Conservation (phyloP, 2,113 vertebrate species). For the Passerina amoena region DNA sequence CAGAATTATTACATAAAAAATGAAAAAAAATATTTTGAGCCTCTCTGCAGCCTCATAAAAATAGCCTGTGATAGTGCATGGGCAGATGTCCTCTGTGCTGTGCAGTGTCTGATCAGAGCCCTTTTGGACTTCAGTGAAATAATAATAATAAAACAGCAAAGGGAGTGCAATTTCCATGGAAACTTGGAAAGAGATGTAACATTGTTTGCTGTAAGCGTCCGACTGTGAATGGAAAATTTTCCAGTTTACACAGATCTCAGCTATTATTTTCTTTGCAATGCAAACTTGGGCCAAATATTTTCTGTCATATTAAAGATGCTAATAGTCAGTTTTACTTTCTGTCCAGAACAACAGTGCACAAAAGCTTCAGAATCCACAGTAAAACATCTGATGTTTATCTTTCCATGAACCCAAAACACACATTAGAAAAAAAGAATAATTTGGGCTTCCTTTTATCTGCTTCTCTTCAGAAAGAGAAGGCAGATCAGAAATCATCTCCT, state of each 20-base stretch:
- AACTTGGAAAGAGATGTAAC: slow-evolving; percentile 47
- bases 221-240: slow-evolving; percentile 51
- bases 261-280: slow-evolving; percentile 47
- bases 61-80: background rate
- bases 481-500: background rate
- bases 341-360: background rate
- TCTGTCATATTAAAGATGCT: slow-evolving; percentile 9
- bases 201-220: background rate
- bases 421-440: background rate
- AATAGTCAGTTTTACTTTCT: slow-evolving; percentile 22
- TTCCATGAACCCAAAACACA: background rate
- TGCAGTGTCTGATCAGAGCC: background rate
- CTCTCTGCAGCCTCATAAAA: background rate
- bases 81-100: background rate
- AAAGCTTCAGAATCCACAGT: slow-evolving; percentile 1
- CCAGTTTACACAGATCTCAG: slow-evolving; percentile 22
- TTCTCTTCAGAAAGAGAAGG: background rate
- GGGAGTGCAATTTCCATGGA: slow-evolving; percentile 54
- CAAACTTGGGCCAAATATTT: slow-evolving; percentile 21
- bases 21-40: background rate
- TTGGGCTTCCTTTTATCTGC: background rate
- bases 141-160: background rate
- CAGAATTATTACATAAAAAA: background rate
- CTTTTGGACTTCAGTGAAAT: slow-evolving; percentile 14
- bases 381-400: background rate